These are phyloP conservation scores for Parasteatoda tepidariorum DNA, from an alignment of 1,140 invertebrate genomes.

Conservation along the genomic window DNA sequence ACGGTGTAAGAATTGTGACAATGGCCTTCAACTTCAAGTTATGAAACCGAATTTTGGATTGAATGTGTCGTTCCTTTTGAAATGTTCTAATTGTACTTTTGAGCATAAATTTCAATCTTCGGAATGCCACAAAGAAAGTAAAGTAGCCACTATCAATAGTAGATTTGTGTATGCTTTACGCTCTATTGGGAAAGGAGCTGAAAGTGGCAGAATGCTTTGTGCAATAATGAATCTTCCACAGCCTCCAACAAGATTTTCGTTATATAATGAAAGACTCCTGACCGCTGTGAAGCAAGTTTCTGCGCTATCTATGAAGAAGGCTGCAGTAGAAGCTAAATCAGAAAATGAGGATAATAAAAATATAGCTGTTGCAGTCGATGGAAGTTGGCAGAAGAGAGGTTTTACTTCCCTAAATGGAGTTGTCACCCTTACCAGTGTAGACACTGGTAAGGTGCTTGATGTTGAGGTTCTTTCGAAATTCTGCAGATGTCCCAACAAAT, in stretches of 20 bases:
- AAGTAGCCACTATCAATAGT: neutral
- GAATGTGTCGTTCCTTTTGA: no score
- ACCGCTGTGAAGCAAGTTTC: neutral
- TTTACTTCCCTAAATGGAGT: slow-evolving; percentile 61
- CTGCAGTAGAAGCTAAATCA: slow-evolving; percentile 9
- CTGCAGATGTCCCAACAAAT: slow-evolving; percentile 27
- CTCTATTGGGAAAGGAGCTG: slow-evolving; percentile 8
- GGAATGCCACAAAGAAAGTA: neutral
- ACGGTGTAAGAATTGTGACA: no score
- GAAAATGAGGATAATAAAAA: slow-evolving; percentile 28
- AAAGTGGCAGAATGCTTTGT: slow-evolving; percentile 7
- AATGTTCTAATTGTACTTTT: no score
- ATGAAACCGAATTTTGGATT: no score
- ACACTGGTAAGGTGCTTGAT: slow-evolving; percentile 62
- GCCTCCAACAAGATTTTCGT: neutral
- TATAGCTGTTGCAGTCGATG: slow-evolving; percentile 57
- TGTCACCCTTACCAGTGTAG: slow-evolving; percentile 58
- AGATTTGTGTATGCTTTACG: slow-evolving; percentile 10
- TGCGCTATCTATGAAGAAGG: slow-evolving; percentile 4
- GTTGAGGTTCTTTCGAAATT: slow-evolving; percentile 43
- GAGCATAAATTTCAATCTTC: no score
- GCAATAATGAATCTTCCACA: neutral
- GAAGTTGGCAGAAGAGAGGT: slow-evolving; percentile 61
- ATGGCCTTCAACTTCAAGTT: no score
- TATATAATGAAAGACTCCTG: neutral